Percentiles rank a stretch among this genome's conserved stretches.
Conservation (phyloP, 1,140 invertebrate species). For the Patella vulgata region DNA sequence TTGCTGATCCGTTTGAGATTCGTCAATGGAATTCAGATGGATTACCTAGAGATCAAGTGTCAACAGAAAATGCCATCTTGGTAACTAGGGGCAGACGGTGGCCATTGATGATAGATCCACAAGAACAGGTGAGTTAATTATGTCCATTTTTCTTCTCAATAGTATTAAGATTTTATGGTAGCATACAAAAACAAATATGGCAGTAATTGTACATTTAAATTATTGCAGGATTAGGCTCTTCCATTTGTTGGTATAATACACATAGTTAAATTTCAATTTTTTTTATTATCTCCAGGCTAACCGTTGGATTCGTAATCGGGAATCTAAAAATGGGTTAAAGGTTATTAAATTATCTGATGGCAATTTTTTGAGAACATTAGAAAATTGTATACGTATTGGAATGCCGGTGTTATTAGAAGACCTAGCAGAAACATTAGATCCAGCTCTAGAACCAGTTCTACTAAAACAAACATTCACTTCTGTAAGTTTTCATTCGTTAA, state of each 20-base stretch:
- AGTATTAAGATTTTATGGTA: too few relatives aligned
- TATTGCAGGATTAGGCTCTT: too few relatives aligned
- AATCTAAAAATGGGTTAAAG: constrained; percentile 77
- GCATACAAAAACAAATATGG: too few relatives aligned
- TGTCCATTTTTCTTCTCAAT: too few relatives aligned
- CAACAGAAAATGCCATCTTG: constrained; percentile 88
- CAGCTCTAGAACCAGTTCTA: constrained; percentile 66
- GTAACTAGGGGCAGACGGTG: constrained; percentile 82
- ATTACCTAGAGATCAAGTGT: constrained; percentile 83
- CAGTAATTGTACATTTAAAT: too few relatives aligned
- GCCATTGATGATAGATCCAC: constrained; percentile 91
- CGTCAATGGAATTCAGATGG: constrained; percentile 85
- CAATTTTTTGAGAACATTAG: constrained; percentile 70
- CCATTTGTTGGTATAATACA: too few relatives aligned
- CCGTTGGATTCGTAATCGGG: constrained; percentile 86
- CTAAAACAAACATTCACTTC: constrained; percentile 67
- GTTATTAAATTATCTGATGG: constrained; percentile 76
- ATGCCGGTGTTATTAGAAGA: constrained; percentile 67
- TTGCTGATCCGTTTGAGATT: constrained; percentile 86
- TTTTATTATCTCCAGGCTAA: constrained; percentile 73
- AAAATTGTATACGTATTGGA: constrained; percentile 66
- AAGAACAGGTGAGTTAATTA: constrained; percentile 78
- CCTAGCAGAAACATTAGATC: constrained; percentile 65
- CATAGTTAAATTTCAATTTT: not conserved
- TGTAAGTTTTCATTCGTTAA: constrained; percentile 67